These are phyloP conservation scores for Drosophila arizonae DNA, from an alignment of 1,140 invertebrate species.

Conservation along the genomic window DNA sequence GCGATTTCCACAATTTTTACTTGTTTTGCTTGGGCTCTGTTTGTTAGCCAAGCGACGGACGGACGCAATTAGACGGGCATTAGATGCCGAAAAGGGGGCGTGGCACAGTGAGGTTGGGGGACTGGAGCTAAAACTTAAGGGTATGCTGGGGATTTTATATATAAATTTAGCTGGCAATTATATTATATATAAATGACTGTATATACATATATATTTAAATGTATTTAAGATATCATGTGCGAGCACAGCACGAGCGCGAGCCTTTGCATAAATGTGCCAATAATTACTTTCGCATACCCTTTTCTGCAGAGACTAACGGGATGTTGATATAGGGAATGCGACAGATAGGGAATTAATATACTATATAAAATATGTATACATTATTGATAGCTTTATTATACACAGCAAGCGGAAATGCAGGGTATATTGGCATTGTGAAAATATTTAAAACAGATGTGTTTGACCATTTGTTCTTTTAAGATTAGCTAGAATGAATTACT, in stretches of 20 bases:
- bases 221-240: constrained; percentile 72
- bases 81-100: constrained; percentile 1
- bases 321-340: not conserved
- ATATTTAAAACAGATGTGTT: too few relatives aligned
- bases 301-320: not conserved
- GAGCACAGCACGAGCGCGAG: constrained; percentile 39
- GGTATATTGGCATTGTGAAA: too few relatives aligned
- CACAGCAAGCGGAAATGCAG: too few relatives aligned
- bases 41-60: constrained; percentile 41
- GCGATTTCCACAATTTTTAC: too few relatives aligned
- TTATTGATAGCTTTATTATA: too few relatives aligned
- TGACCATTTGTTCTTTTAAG: too few relatives aligned
- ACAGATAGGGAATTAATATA: not conserved
- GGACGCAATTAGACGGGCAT: constrained; percentile 64
- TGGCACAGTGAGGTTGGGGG: not conserved
- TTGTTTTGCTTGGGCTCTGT: constrained; percentile 25
- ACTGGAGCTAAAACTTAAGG: not conserved
- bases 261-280: constrained; percentile 78
- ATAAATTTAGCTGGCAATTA: constrained; percentile 61
- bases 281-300: constrained; percentile 67
- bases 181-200: constrained; percentile 30
- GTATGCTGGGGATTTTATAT: constrained; percentile 18
- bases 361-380: too few relatives aligned
- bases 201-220: not conserved
- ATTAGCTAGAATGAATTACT: too few relatives aligned